phyloP scores from a whole-genome alignment of 2,113 vertebrate species.

The Collichthys lucidus region DNA sequence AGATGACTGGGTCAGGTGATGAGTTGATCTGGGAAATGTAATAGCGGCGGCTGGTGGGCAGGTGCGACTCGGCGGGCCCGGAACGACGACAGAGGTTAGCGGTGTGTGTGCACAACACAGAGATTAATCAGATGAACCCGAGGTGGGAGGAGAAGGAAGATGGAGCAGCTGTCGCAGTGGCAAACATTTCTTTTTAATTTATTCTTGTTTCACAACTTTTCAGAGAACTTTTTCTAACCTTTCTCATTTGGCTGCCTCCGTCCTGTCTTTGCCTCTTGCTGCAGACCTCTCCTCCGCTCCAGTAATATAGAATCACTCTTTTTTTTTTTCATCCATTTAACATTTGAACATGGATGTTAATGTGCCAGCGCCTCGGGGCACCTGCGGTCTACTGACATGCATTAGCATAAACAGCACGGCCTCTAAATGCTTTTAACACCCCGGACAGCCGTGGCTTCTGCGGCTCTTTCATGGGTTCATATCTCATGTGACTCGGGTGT shows the following conservation, averaged over 20 bases:
- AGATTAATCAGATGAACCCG: constrained; percentile 23
- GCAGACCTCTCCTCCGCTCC: neutral
- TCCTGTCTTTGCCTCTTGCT: constrained; percentile 5
- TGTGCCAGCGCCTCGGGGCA: constrained; percentile 13
- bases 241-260: neutral
- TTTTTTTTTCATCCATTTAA: constrained; percentile 46
- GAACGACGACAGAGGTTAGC: neutral
- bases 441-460: constrained; percentile 10
- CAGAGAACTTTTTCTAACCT: neutral
- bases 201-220: neutral
- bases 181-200: neutral
- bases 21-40: constrained; percentile 27
- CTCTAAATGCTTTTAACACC: constrained; percentile 35
- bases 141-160: neutral
- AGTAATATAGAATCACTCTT: constrained; percentile 47
- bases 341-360: constrained; percentile 65
- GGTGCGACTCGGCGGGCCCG: constrained; percentile 15
- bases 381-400: constrained; percentile 39
- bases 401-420: constrained; percentile 54
- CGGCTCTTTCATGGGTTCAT: neutral
- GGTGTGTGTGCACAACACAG: neutral
- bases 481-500: constrained; percentile 15
- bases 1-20: constrained; percentile 38
- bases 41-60: constrained; percentile 27
- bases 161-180: constrained; percentile 3